Base-by-base conservation (phyloP, 2,797 vertebrate species). In the Orientallactaga sibirica region DNA sequence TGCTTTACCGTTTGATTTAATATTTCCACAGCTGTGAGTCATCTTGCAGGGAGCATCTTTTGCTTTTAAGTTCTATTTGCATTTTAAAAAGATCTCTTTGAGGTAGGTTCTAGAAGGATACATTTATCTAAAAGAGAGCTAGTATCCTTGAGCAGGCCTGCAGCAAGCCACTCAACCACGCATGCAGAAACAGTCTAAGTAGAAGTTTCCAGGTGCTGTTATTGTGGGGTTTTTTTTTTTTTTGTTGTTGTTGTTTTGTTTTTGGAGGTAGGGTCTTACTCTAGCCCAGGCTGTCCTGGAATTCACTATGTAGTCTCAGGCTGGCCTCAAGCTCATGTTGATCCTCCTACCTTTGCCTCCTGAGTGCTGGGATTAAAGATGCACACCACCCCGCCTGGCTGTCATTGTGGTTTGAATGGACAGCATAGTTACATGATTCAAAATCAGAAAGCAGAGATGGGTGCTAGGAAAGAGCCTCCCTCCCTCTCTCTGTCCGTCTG, bases 381-480 rank as follows among this genome's bases (percentile, higher is more conserved):
- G 33, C 33, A 37, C 33, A 37, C 33, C 33, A 37, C 33, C 33
- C 33, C 8, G 48, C 10, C 48, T 48, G 48, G 6, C 48, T 48
- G 48, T 48, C 48, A 48, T 48, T 48, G 48, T 48, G 48, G 6
- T 48, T 48, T 58, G 55, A 29, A 10, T 18, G 19, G 27, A 43
- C 8, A 25, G 52, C 43, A 1, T 0, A 77, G 58, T 73, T 37
- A 5, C 2, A 1, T 8, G 64, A 33, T 62, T 89, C 85, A 29
- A 41, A 84, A 84, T 55, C 41, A 81, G 37, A 93, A 66, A 71
- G 43, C 27, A 27, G 27, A 20, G 15, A 77, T 66, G 29, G 33
- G 4, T 52, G 0, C 11, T 0, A 0, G 37, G 11, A 62, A 11
- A 5, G 22, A 5, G 16, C 12, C 18, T 52, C 48, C 43, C 33